These are phyloP conservation scores for Cepaea hortensis DNA, from an alignment of 2,888 invertebrate species.

Conservation along the genomic window DNA sequence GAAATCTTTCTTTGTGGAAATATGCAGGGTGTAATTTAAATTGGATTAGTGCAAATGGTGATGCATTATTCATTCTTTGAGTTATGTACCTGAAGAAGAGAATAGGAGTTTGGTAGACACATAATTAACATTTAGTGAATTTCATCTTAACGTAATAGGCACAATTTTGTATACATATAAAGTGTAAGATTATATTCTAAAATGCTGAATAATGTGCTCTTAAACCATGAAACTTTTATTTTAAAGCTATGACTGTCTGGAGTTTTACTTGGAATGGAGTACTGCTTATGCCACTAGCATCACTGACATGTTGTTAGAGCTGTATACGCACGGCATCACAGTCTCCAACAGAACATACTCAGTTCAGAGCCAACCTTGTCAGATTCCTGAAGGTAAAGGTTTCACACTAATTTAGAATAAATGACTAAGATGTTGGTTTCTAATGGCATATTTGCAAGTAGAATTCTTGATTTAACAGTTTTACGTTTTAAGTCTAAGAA, in stretches of 20 bases:
- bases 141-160: too few species aligned
- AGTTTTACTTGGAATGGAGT: constrained; percentile 26
- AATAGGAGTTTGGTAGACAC: too few species aligned
- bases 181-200: too few species aligned
- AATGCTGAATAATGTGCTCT: too few species aligned
- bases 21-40: too few species aligned
- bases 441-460: background rate
- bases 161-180: too few species aligned
- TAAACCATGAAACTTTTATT: background rate
- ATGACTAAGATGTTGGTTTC: background rate
- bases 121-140: too few species aligned
- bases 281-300: background rate
- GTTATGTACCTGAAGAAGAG: too few species aligned
- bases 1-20: too few species aligned
- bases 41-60: too few species aligned
- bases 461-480: background rate
- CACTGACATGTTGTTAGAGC: background rate
- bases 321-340: background rate
- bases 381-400: background rate
- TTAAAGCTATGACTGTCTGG: constrained; percentile 20
- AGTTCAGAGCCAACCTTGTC: constrained; percentile 17
- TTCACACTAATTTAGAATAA: background rate
- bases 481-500: too few species aligned
- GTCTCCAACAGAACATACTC: background rate
- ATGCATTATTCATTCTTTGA: too few species aligned